Base-by-base conservation (phyloP, 2,113 vertebrate genomes). In the Leiothrix lutea region DNA sequence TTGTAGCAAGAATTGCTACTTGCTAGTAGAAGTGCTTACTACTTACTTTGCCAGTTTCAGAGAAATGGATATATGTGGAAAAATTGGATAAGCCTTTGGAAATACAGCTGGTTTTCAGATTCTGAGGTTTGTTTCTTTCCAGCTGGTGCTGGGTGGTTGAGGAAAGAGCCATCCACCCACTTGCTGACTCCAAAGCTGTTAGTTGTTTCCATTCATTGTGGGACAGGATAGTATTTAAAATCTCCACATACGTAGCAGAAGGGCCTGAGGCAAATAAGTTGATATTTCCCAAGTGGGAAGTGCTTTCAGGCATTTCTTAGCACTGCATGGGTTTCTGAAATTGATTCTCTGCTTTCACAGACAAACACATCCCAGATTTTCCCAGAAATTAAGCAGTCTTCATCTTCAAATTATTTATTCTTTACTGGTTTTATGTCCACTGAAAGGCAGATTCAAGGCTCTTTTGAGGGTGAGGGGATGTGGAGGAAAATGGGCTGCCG, bases 221-320 rank as follows among this genome's bases (percentile, higher is more conserved):
- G 10, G 9, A n/a, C 36, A 51, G 42, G 48, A 57, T 3, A 53
- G 21, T 64, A 33, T 72, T 90, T 82, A 50, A 54, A 51, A 61
- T 50, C 28, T 80, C 20, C 8, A 22, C 2, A 5, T 58, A 28
- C 0, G 0, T 18, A 57, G 12, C 31, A 82, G 31, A 82, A 86
- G 18, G 31, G 10, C 10, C 31, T 2, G 2, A 74, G 31, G 24
- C 45, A 75, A 50, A 58, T 72, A 51, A 20, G 21, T 7, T 23
- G 54, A 0, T 78, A 38, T 50, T 91, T 92, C 28, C 40, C n/a
- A 20, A 66, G 5, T 31, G 9, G 8, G 2, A 58, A 67, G 28
- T 75, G 21, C 25, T 33, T 92, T 61, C 3, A 1, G 54, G 33
- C 33, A 70, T 44, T 69, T 70, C 20, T 73, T 86, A 78, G 29